Conservation (phyloP, 2,888 invertebrate genomes). For the Drosophila anceps region DNA sequence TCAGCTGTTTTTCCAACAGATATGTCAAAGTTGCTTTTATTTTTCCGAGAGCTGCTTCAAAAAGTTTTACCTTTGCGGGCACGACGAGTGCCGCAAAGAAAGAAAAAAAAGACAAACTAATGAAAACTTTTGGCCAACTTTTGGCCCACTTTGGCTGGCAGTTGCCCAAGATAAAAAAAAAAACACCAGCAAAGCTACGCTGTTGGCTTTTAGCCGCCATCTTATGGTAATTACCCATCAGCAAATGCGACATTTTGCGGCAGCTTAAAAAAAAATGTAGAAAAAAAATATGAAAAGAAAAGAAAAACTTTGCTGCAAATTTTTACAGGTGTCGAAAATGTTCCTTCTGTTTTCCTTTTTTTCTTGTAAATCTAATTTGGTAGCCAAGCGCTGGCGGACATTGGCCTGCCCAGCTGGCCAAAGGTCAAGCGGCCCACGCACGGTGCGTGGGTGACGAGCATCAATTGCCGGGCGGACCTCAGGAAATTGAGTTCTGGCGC, state of each 20-base stretch:
- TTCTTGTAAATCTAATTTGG: constrained; percentile 65
- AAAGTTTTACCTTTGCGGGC: constrained; percentile 19
- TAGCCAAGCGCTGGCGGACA: constrained; percentile 5
- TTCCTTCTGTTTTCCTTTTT: not conserved
- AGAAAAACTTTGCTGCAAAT: constrained; percentile 2
- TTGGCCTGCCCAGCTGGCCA: not conserved
- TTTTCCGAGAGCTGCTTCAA: constrained; percentile 22
- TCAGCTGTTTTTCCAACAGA: not conserved
- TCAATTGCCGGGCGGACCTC: not conserved
- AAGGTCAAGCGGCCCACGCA: constrained; percentile 38
- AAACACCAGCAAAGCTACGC: constrained; percentile 4
- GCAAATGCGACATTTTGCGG: constrained; percentile 37
- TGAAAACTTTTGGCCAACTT: constrained; percentile 29
- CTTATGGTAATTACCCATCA: constrained; percentile 39
- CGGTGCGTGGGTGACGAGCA: constrained; percentile 40
- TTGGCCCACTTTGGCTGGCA: constrained; percentile 8
- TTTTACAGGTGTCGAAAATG: constrained; percentile 9
- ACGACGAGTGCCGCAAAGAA: too few species aligned
- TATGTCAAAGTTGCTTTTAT: constrained; percentile 20
- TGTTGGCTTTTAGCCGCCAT: constrained; percentile 42
- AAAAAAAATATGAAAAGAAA: too few species aligned
- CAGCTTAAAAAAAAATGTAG: constrained; percentile 4
- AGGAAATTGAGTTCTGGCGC: not conserved
- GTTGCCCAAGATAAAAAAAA: constrained; percentile 1
- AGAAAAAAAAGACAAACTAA: constrained; percentile 6